Percentiles rank a stretch among this genome's conserved stretches.
Conservation (phyloP, 2,113 vertebrate species). For the Saccopteryx leptura region DNA sequence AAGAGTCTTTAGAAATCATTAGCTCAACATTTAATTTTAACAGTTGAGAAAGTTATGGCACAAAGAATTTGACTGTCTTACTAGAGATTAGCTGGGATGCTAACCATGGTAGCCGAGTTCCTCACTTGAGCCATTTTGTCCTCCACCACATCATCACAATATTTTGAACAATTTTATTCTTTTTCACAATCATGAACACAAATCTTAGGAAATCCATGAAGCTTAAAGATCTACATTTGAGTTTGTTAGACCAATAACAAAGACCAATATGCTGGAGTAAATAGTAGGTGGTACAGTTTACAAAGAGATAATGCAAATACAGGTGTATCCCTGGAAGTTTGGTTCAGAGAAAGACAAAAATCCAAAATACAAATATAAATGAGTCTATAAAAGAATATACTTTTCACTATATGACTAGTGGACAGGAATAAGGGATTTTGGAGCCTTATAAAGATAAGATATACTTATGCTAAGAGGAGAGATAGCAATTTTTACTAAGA, state of each 20-base stretch:
- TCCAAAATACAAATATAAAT: slow-evolving; percentile 32
- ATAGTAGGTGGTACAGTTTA: not conserved
- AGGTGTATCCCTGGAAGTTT: not conserved
- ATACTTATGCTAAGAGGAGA: slow-evolving; percentile 21
- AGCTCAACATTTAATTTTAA: slow-evolving; percentile 5
- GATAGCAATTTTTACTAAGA: not conserved
- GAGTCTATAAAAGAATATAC: not conserved
- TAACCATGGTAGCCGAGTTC: not conserved
- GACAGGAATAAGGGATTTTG: not conserved
- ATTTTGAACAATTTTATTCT: not conserved
- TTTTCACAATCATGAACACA: slow-evolving; percentile 13
- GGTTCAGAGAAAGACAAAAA: not conserved
- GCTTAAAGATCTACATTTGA: not conserved
- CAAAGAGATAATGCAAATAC: not conserved
- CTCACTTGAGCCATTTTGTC: not conserved
- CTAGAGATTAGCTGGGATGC: not conserved
- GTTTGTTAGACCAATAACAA: not conserved
- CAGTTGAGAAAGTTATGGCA: slow-evolving; percentile 10
- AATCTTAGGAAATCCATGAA: slow-evolving; percentile 28
- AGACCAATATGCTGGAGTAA: not conserved
- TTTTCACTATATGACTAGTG: not conserved
- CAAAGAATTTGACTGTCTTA: not conserved
- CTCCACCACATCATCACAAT: not conserved
- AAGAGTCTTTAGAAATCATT: not conserved
- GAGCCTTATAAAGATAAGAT: not conserved